Conservation (phyloP, 1,140 invertebrate species). For the Scylla paramamosain region DNA sequence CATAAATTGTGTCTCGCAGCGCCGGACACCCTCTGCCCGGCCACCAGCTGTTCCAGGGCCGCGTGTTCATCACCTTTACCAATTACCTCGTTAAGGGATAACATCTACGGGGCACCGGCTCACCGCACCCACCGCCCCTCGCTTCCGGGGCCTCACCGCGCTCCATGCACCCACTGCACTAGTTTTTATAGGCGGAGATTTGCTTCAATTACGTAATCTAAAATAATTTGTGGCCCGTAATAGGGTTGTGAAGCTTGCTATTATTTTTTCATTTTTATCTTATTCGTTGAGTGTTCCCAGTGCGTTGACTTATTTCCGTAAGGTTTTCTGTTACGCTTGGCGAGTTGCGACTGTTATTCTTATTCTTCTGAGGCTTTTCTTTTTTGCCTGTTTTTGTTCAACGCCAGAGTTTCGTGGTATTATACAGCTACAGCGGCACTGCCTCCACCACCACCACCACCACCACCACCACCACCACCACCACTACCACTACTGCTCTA, state of each 20-base stretch:
- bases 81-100: constrained; percentile 15
- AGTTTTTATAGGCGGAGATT: not conserved
- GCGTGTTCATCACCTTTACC: not conserved
- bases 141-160: not conserved
- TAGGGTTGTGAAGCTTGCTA: not conserved
- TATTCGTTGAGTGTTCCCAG: not conserved
- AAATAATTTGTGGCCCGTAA: not conserved
- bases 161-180: not conserved
- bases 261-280: not conserved
- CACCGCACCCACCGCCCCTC: not conserved
- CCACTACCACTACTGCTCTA: too few relatives aligned
- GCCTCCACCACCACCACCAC: too few relatives aligned
- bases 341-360: too few relatives aligned
- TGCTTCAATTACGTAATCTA: not conserved
- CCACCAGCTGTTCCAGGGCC: not conserved
- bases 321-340: too few relatives aligned
- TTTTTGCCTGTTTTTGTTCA: too few relatives aligned
- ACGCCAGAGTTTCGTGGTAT: too few relatives aligned
- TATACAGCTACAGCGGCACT: too few relatives aligned
- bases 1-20: not conserved
- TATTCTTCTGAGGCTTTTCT: too few relatives aligned
- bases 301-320: not conserved
- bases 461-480: too few relatives aligned
- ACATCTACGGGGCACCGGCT: not conserved
- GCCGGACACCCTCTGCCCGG: not conserved